phyloP scores from a whole-genome alignment of 2,797 vertebrate genomes.

The Loris lydekkerianus region DNA sequence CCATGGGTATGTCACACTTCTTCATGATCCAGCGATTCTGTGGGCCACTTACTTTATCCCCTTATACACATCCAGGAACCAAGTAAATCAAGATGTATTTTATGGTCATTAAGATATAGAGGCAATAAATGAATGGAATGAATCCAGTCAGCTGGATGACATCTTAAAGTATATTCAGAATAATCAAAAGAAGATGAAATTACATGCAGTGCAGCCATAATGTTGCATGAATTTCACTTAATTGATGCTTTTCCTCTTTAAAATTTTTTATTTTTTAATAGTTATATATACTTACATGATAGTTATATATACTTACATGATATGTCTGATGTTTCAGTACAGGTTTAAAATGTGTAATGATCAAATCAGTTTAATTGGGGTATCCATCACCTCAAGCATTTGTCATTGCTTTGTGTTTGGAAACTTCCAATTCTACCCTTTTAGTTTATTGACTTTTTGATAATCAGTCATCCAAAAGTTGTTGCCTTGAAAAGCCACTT shows the following conservation, averaged over 20 bases:
- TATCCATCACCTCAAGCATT: background rate
- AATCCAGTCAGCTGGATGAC: background rate
- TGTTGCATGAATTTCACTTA: slow-evolving; percentile 42
- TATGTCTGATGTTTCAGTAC: background rate
- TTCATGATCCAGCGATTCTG: background rate
- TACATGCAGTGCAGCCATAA: background rate
- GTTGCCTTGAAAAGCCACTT: slow-evolving; percentile 39
- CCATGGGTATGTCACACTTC: background rate
- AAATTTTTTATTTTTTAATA: background rate
- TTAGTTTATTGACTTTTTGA: slow-evolving; percentile 22
- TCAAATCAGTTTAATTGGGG: background rate
- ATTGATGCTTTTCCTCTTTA: background rate
- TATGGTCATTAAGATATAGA: slow-evolving; percentile 21
- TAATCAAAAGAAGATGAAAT: slow-evolving; percentile 38
- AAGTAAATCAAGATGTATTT: slow-evolving; percentile 5
- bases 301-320: background rate
- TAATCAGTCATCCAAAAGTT: background rate
- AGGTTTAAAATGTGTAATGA: background rate
- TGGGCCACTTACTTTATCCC: background rate
- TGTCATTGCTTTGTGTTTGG: background rate
- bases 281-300: background rate
- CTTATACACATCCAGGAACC: background rate
- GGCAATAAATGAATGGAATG: background rate
- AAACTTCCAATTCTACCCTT: background rate
- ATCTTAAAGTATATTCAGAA: slow-evolving; percentile 34